phyloP scores from a whole-genome alignment of 1,140 invertebrate genomes.

The Cotesia glomerata region DNA sequence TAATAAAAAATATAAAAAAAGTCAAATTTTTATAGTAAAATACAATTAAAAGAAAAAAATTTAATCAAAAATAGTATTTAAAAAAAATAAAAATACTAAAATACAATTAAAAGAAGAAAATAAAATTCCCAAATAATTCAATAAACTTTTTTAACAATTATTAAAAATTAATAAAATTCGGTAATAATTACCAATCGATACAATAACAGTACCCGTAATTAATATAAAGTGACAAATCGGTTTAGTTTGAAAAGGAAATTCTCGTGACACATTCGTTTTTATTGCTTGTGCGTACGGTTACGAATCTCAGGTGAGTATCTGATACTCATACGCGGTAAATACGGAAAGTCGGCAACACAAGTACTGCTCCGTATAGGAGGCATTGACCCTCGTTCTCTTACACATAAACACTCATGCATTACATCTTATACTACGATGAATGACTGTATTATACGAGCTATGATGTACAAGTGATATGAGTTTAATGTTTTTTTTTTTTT shows the following conservation, averaged over 20 bases:
- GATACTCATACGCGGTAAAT: slow-evolving; percentile 13
- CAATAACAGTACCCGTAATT: not conserved
- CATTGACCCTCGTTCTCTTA: slow-evolving; percentile 52
- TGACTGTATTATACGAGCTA: not conserved
- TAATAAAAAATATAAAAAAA: too few relatives aligned
- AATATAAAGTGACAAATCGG: not conserved
- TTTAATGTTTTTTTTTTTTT: not conserved
- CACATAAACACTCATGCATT: slow-evolving; percentile 16
- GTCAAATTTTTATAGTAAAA: too few relatives aligned
- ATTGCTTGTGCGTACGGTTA: slow-evolving; percentile 34
- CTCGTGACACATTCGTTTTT: slow-evolving; percentile 61
- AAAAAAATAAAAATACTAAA: too few relatives aligned
- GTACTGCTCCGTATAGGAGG: slow-evolving; percentile 56
- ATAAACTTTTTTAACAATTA: too few relatives aligned
- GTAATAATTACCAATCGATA: not conserved
- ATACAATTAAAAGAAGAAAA: too few relatives aligned
- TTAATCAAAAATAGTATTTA: too few relatives aligned
- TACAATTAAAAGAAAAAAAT: too few relatives aligned
- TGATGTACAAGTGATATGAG: not conserved
- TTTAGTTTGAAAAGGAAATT: slow-evolving; percentile 59
- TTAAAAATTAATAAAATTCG: too few relatives aligned
- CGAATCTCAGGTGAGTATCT: slow-evolving; percentile 45
- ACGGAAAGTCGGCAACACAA: slow-evolving; percentile 49
- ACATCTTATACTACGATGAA: slow-evolving; percentile 17
- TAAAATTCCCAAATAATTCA: too few relatives aligned